phyloP scores from a whole-genome alignment of 1,140 invertebrate species.

The Trachymyrmex septentrionalis region DNA sequence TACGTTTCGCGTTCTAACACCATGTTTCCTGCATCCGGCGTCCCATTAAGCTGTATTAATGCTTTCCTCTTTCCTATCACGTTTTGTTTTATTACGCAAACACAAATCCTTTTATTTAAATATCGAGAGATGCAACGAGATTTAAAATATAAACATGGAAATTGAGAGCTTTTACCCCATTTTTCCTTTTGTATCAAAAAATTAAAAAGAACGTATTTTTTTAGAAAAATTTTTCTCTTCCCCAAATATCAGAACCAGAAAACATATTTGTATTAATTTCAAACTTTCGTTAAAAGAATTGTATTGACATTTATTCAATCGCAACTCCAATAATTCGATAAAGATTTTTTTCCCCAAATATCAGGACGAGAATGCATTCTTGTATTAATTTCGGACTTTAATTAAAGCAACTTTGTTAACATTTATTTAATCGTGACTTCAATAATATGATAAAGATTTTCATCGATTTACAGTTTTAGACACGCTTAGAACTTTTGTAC shows the following conservation, averaged over 20 bases:
- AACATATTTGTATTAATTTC: background rate
- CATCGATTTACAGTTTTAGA: no score
- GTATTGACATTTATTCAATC: no score
- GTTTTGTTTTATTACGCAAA: background rate
- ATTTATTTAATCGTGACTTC: no score
- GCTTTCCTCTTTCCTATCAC: background rate
- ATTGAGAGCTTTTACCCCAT: background rate
- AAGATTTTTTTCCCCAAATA: background rate
- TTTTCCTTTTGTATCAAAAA: conserved; percentile 13
- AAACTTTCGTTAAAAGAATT: no score
- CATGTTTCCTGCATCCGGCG: conserved; percentile 48
- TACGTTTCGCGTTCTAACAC: conserved; percentile 31
- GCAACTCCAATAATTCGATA: no score
- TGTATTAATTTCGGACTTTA: no score
- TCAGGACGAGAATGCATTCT: background rate
- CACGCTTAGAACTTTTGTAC: no score
- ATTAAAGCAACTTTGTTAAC: no score
- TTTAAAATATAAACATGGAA: conserved; percentile 13
- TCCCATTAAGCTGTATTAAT: conserved; percentile 42
- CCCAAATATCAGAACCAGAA: background rate
- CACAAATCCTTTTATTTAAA: conserved; percentile 20
- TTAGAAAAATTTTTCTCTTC: background rate
- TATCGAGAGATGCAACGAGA: background rate
- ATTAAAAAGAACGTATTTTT: background rate
- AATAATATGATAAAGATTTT: no score